A percentile compares a stretch with the other conserved stretches of the same genome.
Conservation (phyloP, 1,140 invertebrate species). For the Dreissena rostriformis region DNA sequence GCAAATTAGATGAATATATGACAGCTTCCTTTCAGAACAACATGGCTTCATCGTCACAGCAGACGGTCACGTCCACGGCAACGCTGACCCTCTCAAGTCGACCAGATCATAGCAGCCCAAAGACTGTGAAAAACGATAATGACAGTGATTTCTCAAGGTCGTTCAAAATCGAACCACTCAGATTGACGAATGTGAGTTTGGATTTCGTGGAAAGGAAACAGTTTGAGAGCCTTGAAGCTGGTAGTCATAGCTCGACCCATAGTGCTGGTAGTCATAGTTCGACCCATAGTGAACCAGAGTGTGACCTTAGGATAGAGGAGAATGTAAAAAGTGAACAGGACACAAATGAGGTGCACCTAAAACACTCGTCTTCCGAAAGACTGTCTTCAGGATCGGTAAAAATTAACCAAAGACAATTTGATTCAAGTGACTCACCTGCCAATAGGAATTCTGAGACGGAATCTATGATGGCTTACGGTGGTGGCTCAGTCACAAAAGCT, state of each 20-base stretch:
- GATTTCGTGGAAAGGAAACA: constrained; percentile 29
- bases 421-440: not conserved
- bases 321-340: not conserved
- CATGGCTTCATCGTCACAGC: too few species aligned
- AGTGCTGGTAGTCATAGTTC: constrained; percentile 44
- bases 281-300: constrained; percentile 49
- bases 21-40: too few species aligned
- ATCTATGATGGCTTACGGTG: constrained; percentile 22
- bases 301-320: constrained; percentile 44
- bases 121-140: not conserved
- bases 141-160: constrained; percentile 29
- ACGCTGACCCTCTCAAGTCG: too few species aligned
- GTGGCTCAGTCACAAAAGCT: not conserved
- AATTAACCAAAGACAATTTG: too few species aligned
- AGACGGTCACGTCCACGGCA: too few species aligned
- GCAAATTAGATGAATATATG: constrained; percentile 13
- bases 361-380: not conserved
- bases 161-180: constrained; percentile 53
- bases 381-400: too few species aligned
- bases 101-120: not conserved
- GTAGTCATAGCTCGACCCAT: constrained; percentile 31
- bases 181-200: constrained; percentile 42
- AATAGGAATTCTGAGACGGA: constrained; percentile 5
- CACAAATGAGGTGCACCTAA: too few species aligned
- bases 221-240: constrained; percentile 32